Evolutionary conservation across 2,888 invertebrate genomes (phyloP).

Genomic region (Oxytorus armatus): DNA sequence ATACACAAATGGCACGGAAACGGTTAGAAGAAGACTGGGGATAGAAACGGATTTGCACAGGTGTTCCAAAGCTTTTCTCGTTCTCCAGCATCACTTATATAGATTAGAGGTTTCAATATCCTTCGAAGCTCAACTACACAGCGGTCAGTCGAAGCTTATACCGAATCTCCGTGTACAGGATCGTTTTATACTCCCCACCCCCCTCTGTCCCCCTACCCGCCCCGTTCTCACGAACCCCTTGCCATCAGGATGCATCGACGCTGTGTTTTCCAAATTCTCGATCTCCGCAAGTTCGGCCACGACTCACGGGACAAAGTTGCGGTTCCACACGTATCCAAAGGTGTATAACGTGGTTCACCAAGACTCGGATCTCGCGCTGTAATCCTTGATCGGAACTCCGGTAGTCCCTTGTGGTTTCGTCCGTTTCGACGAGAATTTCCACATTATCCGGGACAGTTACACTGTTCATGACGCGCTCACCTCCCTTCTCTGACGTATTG

Average conservation of each 20-base stretch:
- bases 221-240: too few relatives aligned
- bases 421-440: slow-evolving; percentile 41
- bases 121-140: slow-evolving; percentile 35
- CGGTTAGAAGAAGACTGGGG: too few relatives aligned
- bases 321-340: slow-evolving; percentile 34
- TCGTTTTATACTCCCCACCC: not conserved
- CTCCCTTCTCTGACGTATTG: too few relatives aligned
- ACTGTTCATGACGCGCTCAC: too few relatives aligned
- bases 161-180: slow-evolving; percentile 36
- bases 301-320: slow-evolving; percentile 30
- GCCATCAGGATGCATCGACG: slow-evolving; percentile 5
- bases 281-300: slow-evolving; percentile 20
- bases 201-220: too few relatives aligned
- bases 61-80: slow-evolving; percentile 28
- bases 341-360: slow-evolving; percentile 47
- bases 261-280: slow-evolving; percentile 41
- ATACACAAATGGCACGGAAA: too few relatives aligned
- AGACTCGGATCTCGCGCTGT: slow-evolving; percentile 25
- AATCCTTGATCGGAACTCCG: slow-evolving; percentile 16
- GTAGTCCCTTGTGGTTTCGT: slow-evolving; percentile 34
- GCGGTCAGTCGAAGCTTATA: slow-evolving; percentile 57
- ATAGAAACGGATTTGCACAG: slow-evolving; percentile 34
- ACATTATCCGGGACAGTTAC: slow-evolving; percentile 36
- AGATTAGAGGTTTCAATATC: slow-evolving; percentile 55
- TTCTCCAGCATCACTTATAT: slow-evolving; percentile 12